phyloP scores from a whole-genome alignment of 2,888 invertebrate genomes.

The Formica aserva region DNA sequence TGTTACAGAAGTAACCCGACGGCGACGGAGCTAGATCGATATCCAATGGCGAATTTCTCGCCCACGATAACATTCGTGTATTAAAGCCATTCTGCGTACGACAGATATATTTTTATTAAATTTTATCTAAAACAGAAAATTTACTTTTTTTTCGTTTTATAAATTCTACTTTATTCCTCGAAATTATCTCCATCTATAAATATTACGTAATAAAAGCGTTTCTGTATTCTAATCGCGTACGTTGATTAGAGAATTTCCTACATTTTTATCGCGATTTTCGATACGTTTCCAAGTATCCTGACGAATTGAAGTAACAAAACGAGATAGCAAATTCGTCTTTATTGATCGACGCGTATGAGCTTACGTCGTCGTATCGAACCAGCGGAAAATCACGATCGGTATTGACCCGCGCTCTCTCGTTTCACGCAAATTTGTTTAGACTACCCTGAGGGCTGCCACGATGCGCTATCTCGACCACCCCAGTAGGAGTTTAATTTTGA shows the following conservation, averaged over 20 bases:
- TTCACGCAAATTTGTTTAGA: constrained; percentile 77
- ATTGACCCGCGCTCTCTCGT: constrained; percentile 65
- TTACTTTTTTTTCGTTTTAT: background rate
- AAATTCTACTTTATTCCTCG: background rate
- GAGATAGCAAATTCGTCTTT: constrained; percentile 35
- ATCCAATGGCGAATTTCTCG: constrained; percentile 28
- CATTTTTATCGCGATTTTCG: background rate
- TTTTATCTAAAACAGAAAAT: background rate
- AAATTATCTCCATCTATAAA: constrained; percentile 13
- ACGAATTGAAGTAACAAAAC: constrained; percentile 35
- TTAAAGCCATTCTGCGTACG: background rate
- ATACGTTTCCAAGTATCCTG: background rate
- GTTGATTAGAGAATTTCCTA: constrained; percentile 1
- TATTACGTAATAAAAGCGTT: constrained; percentile 22
- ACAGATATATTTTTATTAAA: background rate
- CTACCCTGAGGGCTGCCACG: constrained; percentile 69
- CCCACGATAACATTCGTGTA: background rate
- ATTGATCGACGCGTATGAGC: constrained; percentile 32
- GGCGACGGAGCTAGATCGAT: constrained; percentile 34
- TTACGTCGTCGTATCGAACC: constrained; percentile 26
- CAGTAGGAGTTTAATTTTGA: constrained; percentile 81
- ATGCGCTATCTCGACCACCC: constrained; percentile 64
- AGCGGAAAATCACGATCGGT: constrained; percentile 67
- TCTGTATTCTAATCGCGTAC: constrained; percentile 14
- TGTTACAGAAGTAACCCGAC: constrained; percentile 42